Base-by-base conservation (phyloP, 2,113 vertebrate species). In the Varanus komodoensis region DNA sequence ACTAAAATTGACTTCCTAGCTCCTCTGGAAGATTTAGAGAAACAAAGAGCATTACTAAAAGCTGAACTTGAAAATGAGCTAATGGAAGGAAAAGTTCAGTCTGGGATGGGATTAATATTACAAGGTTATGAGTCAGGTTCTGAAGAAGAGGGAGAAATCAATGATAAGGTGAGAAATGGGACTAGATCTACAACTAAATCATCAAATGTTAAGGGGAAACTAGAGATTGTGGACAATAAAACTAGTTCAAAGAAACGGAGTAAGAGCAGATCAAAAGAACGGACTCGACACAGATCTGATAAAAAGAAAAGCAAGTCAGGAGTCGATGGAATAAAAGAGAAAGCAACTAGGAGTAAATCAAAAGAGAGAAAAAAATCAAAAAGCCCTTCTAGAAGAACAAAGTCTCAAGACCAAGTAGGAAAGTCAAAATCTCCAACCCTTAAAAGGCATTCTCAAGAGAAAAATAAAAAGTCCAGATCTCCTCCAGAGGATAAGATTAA, bases 111-210 rank as follows among this genome's bases (percentile, higher is more conserved):
- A 34, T 97, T 99, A 75, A 99, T 99, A 95, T 96, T 99, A 52
- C 99, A 99, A 95, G 99, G 99, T 54, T 99, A 99, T 90, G 99
- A 99, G 94, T 99, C 99, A 38, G 99, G 99, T 86, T 99, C 99
- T 5, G 99, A 99, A 96, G 99, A 99, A 93, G 99, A 99, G 77
- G 98, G 98, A 8, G 98, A 99, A 48, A 98, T 98, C 6, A 98
- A 98, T 90, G 98, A 99, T 57, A 98, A 98, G 82, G 96, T 92
- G 0, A 97, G 98, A 79, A 99, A 99, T 74, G 99, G 99, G 81
- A 97, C 98, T 52, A 97, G 98, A 92, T 95, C 97, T 82, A 91
- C 97, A 89, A 95, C 97, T 2, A 98, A 98, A 92, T 95, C 96
- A 38, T 96, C 97, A 19, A 97, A 94, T 87, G 89, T 96, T 57